Conservation (phyloP, 2,113 vertebrate genomes). For the Phainopepla nitens region DNA sequence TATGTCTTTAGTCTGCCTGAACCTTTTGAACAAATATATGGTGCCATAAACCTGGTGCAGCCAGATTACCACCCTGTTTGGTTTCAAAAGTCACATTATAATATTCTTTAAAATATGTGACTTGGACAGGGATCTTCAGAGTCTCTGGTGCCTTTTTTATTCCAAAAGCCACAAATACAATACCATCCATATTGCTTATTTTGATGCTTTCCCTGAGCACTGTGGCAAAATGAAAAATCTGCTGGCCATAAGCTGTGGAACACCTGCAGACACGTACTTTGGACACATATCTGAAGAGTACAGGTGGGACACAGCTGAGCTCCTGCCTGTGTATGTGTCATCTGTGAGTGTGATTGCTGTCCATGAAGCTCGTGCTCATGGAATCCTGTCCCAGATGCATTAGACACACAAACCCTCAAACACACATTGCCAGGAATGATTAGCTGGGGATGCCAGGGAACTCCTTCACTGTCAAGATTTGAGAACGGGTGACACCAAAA, state of each 20-base stretch:
- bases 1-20: not conserved
- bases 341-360: no score
- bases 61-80: not conserved
- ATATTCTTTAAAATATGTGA: not conserved
- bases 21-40: not conserved
- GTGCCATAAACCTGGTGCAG: not conserved
- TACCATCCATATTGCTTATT: not conserved
- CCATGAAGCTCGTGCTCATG: fast-evolving
- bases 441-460: not conserved
- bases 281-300: not conserved
- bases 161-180: not conserved
- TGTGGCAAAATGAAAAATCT: not conserved
- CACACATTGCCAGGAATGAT: not conserved
- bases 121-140: not conserved
- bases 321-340: not conserved
- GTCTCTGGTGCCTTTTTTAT: not conserved
- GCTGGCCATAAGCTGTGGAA: not conserved
- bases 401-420: not conserved
- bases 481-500: not conserved
- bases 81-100: not conserved
- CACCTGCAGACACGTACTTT: not conserved
- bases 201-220: not conserved
- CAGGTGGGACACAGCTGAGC: not conserved
- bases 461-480: not conserved
- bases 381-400: not conserved